phyloP scores from a whole-genome alignment of 2,113 vertebrate genomes.

The Nyctereutes procyonoides region DNA sequence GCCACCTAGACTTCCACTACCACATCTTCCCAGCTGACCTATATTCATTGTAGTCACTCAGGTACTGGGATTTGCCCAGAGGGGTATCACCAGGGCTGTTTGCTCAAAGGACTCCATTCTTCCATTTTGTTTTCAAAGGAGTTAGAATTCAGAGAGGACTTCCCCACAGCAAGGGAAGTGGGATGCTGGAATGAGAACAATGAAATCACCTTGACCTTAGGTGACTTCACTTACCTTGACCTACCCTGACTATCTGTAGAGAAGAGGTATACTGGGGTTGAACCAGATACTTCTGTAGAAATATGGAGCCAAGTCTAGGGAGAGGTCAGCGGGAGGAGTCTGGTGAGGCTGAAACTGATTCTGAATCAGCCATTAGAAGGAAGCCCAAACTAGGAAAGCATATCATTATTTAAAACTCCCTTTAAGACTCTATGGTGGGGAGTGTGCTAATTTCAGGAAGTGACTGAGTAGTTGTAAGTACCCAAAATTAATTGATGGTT shows the following conservation, averaged over 20 bases:
- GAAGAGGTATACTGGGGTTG: not conserved
- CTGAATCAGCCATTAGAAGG: not conserved
- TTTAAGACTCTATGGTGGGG: constrained; percentile 52
- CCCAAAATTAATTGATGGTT: constrained; percentile 83
- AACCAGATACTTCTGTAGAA: not conserved
- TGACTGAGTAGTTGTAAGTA: constrained; percentile 51
- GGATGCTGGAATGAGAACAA: not conserved
- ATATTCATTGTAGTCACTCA: not conserved
- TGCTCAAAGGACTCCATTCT: not conserved
- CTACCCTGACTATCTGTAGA: not conserved
- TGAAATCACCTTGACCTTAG: not conserved
- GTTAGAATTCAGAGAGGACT: not conserved
- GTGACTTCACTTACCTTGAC: not conserved
- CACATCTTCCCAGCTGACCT: not conserved
- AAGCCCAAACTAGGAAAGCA: constrained; percentile 57
- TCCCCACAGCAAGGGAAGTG: not conserved
- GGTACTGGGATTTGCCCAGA: not conserved
- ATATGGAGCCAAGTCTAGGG: not conserved
- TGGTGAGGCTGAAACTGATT: not conserved
- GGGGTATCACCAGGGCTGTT: not conserved
- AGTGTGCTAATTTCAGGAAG: constrained; percentile 72
- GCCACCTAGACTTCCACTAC: not conserved
- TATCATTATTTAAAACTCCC: constrained; percentile 64
- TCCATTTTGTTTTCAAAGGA: not conserved
- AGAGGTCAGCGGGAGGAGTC: not conserved